A percentile compares a stretch with the other conserved stretches of the same genome.
phyloP scores from a whole-genome alignment of 2,888 invertebrate genomes.

The Serrognathus titanus region DNA sequence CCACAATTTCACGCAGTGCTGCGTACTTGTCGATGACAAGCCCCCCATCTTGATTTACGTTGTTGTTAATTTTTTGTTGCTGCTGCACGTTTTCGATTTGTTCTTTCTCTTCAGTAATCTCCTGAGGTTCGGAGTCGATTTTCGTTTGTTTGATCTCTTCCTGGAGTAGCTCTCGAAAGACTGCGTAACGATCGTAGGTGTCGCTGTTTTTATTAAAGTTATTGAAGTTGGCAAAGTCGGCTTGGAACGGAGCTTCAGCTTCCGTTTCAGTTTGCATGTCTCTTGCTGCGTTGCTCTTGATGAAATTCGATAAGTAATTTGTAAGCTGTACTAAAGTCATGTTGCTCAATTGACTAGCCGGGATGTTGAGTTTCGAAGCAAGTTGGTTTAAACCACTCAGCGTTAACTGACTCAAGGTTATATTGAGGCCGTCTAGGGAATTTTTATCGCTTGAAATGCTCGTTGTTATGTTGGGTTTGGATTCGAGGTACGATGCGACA shows the following conservation, averaged over 20 bases:
- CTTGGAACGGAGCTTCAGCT: conserved; percentile 42
- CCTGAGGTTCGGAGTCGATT: conserved; percentile 41
- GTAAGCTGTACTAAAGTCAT: conserved; percentile 87
- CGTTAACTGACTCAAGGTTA: conserved; percentile 78
- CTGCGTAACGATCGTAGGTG: conserved; percentile 80
- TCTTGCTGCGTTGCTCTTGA: conserved; percentile 46
- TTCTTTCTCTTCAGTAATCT: conserved; percentile 33
- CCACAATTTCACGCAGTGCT: conserved; percentile 73
- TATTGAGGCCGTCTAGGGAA: conserved; percentile 59
- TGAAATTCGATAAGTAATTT: conserved; percentile 66
- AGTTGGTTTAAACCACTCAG: conserved; percentile 79
- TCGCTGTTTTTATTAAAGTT: conserved; percentile 49
- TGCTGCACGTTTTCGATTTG: conserved; percentile 8
- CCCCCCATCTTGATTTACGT: conserved; percentile 21
- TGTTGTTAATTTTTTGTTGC: conserved; percentile 5
- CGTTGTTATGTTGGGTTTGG: conserved; percentile 37
- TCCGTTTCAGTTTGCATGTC: conserved; percentile 33
- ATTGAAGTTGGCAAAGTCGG: conserved; percentile 56
- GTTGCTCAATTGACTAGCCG: conserved; percentile 72
- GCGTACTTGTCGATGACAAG: conserved; percentile 73
- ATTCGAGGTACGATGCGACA: conserved; percentile 32
- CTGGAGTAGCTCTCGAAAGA: conserved; percentile 77
- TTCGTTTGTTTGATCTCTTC: conserved; percentile 65
- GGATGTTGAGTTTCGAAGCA: conserved; percentile 71
- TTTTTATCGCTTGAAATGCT: conserved; percentile 26